Evolutionary conservation across 64 coral and sea anemone species (phyloP), one percentile per base, ranked within the genome.

Genomic region (Astreopora myriophthalma): DNA sequence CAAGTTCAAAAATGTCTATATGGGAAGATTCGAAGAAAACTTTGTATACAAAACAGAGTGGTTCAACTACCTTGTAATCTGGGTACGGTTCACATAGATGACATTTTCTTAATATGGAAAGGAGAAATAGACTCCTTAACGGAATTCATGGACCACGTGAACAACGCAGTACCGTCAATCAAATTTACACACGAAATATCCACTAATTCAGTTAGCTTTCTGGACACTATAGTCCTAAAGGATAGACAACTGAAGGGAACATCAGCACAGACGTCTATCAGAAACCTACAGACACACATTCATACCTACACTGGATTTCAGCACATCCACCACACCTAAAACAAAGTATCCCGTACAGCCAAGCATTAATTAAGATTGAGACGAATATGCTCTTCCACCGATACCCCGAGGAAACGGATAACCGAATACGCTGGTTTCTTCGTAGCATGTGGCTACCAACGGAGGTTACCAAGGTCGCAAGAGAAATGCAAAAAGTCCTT

Each of bases 11-110:
- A 76, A 74, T 61, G 34, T 88, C 26, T 88, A 58, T 55, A 87
- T 87, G 66, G 85, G 68, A 34, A 25, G 49, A 20, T 87, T 87
- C 72, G 67, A n/a, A 87, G 32, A 73, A 69, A 62, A 51, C n/a
- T 87, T 46, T 68, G 65, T 87, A 48, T 48, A 73, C 48, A 42
- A 49, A 75, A 88, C 69, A 32, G 22, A 49, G 74, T 76, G 86
- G 86, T 34, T 19, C 32, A 55, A 88, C 29, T 88, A 68, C 46
- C 30, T 75, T 16, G 30, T 68, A 55, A 30, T 34, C 69, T 88
- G 86, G 86, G 48, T 71, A 72, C 25, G 86, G 35, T 88, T 49
- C n/a, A n/a, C 70, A 88, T 75, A 51, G 86, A 88, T 34, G 86
- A 88, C 49, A 74, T 88, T 23, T 73, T 87, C 46, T 35, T 87